Base-by-base conservation (phyloP, 2,888 invertebrate species). In the Agriopis aurantiaria region DNA sequence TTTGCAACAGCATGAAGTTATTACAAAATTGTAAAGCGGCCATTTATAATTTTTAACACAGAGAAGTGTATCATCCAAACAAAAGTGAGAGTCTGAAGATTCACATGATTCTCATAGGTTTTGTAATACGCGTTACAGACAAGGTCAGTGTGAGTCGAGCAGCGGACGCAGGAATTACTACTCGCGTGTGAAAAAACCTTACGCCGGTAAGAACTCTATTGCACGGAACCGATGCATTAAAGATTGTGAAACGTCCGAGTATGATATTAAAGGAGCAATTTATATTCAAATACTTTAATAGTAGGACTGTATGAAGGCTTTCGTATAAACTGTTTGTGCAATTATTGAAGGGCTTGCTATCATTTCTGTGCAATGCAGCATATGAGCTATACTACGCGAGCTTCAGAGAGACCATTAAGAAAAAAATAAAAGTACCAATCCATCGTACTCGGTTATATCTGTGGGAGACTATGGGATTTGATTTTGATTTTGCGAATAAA, bases 151-250 rank as follows among this genome's bases (percentile, higher is more conserved):
- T 55, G 56, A 45, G 51, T 46, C 74, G 78, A 78, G 75, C 74
- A 76, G 76, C 85, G 86, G 85, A 87, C 85, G 85, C 76, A 79
- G 81, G 82, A 85, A 88, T 88, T 86, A 85, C 77, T 82, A 75
- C 70, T 77, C 79, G 82, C 83, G 87, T 89, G 89, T 88, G 89
- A 89, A 89, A 89, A 88, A 88, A 85, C 76, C 71, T 68, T 71
- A 72, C 60, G 55, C 43, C 48, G 78, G 82, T 65, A 72, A 57
- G 67, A 76, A 75, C 79, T 48, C 51, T 65, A 69, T 67, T 71
- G 63, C 78, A 74, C 82, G 84, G 84, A 86, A 83, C 84, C 73
- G 75, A 77, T 76, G 75, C 76, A 82, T 84, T 84, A 82, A 63
- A 46, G 55, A 65, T 86, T 85, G 79, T 77, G 84, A 84, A 86